Percentiles rank a stretch among this genome's conserved stretches.
These are phyloP conservation scores for Lucilia sericata DNA, from an alignment of 1,140 invertebrate species.

Conservation along the genomic window DNA sequence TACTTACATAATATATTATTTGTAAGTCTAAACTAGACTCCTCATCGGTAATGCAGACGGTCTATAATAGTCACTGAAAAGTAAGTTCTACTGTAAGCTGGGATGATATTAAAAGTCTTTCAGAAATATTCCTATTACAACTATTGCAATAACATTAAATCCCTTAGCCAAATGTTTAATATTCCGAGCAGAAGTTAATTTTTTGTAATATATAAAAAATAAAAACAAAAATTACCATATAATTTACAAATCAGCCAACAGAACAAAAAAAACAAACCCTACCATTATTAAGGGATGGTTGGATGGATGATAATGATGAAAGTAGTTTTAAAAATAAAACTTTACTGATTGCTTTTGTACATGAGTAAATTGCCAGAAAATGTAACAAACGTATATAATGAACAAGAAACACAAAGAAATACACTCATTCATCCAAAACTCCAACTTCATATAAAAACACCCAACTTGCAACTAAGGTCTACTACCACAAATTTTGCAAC, in stretches of 20 bases:
- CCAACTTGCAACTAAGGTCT: constrained; percentile 30
- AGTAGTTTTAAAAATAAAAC: constrained; percentile 30
- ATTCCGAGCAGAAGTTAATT: background rate
- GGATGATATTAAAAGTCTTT: too few relatives aligned
- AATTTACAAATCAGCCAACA: constrained; percentile 31
- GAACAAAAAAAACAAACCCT: background rate
- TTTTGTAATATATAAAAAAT: constrained; percentile 3
- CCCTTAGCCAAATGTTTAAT: background rate
- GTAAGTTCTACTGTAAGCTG: too few relatives aligned
- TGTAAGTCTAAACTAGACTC: too few relatives aligned
- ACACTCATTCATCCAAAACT: too few relatives aligned
- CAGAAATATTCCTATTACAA: too few relatives aligned
- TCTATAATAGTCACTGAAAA: too few relatives aligned
- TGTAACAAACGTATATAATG: background rate
- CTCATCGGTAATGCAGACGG: too few relatives aligned
- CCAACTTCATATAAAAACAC: background rate
- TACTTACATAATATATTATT: too few relatives aligned
- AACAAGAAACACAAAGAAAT: background rate
- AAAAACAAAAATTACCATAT: constrained; percentile 31
- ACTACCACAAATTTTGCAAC: constrained; percentile 28
- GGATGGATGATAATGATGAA: background rate
- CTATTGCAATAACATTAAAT: background rate
- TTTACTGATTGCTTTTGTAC: constrained; percentile 43
- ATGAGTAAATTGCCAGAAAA: constrained; percentile 25
- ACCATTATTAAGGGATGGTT: background rate